Evolutionary conservation across 2,113 vertebrate species (phyloP).

Genomic region (Aplodontia rufa): DNA sequence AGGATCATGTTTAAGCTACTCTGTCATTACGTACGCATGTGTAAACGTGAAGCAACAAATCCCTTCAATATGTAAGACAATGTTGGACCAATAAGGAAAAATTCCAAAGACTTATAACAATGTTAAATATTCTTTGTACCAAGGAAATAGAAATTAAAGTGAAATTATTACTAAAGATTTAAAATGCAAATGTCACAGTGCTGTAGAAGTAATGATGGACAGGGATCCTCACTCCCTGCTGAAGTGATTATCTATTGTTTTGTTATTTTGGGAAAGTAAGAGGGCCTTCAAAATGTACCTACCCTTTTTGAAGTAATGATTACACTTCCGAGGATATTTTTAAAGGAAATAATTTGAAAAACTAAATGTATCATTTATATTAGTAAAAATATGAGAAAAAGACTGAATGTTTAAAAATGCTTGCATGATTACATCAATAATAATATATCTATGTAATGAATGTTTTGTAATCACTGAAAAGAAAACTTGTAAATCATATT

Average conservation of each 20-base stretch:
- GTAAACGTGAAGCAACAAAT: too few species aligned
- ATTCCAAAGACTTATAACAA: background rate
- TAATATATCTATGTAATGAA: constrained; percentile 36
- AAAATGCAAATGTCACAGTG: background rate
- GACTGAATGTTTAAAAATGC: constrained; percentile 43
- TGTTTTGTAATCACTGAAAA: constrained; percentile 51
- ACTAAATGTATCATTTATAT: constrained; percentile 48
- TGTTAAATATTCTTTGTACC: background rate
- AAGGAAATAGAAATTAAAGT: constrained; percentile 11
- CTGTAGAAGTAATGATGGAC: background rate
- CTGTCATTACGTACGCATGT: too few species aligned
- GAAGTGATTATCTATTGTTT: background rate
- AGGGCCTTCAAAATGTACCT: constrained; percentile 4
- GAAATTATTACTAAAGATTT: background rate
- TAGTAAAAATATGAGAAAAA: constrained; percentile 40
- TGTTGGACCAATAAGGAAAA: too few species aligned
- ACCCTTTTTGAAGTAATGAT: constrained; percentile 27
- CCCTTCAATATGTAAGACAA: too few species aligned
- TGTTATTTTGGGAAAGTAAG: constrained; percentile 18
- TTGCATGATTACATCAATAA: constrained; percentile 48
- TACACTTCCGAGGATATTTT: constrained; percentile 31
- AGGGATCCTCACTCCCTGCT: background rate
- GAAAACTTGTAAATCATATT: constrained; percentile 54
- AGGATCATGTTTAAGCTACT: too few species aligned
- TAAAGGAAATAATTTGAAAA: constrained; percentile 54